Percentiles rank a stretch among this genome's conserved stretches.
Conservation (phyloP, 2,797 vertebrate species). For the Acipenser ruthenus region DNA sequence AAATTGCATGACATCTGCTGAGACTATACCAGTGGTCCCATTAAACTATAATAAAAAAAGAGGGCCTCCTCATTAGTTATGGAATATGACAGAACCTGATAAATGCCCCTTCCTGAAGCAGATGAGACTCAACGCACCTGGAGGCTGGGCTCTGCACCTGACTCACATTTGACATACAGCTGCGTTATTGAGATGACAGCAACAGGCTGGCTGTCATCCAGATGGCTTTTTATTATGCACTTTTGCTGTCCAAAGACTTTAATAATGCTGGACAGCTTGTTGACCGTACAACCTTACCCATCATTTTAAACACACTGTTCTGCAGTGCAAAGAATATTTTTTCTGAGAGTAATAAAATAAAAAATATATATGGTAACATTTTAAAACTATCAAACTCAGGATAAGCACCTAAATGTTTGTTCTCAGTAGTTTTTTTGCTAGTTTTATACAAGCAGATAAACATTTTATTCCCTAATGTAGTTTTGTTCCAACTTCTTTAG, state of each 20-base stretch:
- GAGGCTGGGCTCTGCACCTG: constrained; percentile 20
- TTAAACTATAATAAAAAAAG: neutral
- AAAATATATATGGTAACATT: too few relatives aligned
- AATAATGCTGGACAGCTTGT: neutral
- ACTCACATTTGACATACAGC: constrained; percentile 18
- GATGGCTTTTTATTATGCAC: constrained; percentile 7
- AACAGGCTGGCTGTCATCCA: constrained; percentile 7
- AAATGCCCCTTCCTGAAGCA: constrained; percentile 15
- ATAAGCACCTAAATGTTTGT: too few relatives aligned
- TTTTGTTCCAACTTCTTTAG: too few relatives aligned
- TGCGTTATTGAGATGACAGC: constrained; percentile 6
- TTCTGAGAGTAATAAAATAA: too few relatives aligned
- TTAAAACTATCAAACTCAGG: too few relatives aligned
- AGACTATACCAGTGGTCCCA: constrained; percentile 15
- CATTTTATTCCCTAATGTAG: too few relatives aligned
- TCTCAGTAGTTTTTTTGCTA: too few relatives aligned
- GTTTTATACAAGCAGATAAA: too few relatives aligned
- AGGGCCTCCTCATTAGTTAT: constrained; percentile 37
- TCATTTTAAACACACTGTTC: neutral
- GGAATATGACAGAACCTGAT: constrained; percentile 34
- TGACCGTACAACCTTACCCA: neutral
- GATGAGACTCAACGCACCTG: constrained; percentile 17
- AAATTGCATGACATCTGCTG: constrained; percentile 36
- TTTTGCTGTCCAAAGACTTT: neutral
- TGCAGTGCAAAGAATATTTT: too few relatives aligned